Base-by-base conservation (phyloP, 2,888 invertebrate species). In the Dynastes grantii region DNA sequence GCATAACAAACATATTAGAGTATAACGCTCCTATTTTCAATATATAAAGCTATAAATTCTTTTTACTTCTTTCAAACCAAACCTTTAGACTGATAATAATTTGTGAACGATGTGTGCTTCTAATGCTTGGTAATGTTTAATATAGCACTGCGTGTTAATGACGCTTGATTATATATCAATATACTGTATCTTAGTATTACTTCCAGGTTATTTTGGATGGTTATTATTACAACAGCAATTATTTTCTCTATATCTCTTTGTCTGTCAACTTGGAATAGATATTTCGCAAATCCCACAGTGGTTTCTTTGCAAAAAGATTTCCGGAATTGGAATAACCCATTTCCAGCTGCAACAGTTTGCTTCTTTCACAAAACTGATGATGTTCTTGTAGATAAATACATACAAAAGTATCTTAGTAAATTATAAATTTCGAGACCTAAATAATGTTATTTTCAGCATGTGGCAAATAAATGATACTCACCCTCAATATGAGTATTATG, bases 271-370 rank as follows among this genome's bases (percentile, higher is more conserved):
- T 90, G 90, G 88, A 89, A 89, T 81, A 86, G 92, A 2, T 93
- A 90, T 87, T 89, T 88, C 64, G 92, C 91, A 64, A 92, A 90
- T 84, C 93, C 93, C 0, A 93, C 92, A 0, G 93, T 93, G 4
- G 91, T 93, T 8, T 91, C 92, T 0, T 85, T 93, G 80, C 91
- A 92, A 83, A 93, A 93, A 81, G 92, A 93, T 87, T 93, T 90
- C 85, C 86, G 92, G 64, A 90, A 91, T 55, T 93, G 93, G 93
- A 87, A 89, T 71, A 92, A 91, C 85, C 90, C 90, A 13, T 88
- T 92, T 81, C 92, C 92, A 0, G 91, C 91, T 0, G 86, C 91
- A 2, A 93, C 93, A 0, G 90, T 90, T 55, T 93, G 93, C 83
- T 88, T 90, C 78, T 82, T 86, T 81, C 88, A 90, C 29, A 85